Evolutionary conservation across 1,140 invertebrate genomes (phyloP), one percentile per base, ranked within the genome.

Genomic region (Ditylenchus dipsaci): DNA sequence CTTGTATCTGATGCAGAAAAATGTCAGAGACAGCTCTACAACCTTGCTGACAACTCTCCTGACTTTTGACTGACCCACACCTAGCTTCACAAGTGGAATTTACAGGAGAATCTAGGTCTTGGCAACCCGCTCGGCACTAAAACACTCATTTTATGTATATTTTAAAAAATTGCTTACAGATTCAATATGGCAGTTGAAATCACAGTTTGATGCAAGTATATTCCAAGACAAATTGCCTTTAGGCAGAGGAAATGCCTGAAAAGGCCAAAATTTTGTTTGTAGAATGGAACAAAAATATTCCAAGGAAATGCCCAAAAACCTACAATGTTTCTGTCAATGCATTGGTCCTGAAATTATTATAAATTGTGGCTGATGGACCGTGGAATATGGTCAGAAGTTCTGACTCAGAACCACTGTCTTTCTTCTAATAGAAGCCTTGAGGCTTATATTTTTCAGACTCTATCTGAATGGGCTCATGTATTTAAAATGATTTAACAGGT

Each of bases 11-110:
- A 38, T 78, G 61, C 0, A 78, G 42, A 42, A 76, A 76, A 21
- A 78, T 63, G 21, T 78, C 76, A 3, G 76, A 57, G 42, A 76
- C 60, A 19, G 75, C 75, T 21, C 76, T 58, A n/a, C 75, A 76
- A 9, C 75, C 75, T 63, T 77, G 75, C 23, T 63, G 49, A 38
- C 75, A 76, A 72, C 74, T 76, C 17, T 68, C 63, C 3, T 49
- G 29, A 13, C 27, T 30, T n/a, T 58, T 43, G 5, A 56, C 56
- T 13, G 58, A 42, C 11, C 47, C 73, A 59, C 75, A 76, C 1
- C 72, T 64, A 15, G 30, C 23, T 33, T 75, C 66, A 56, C 75
- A 76, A 27, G 26, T 78, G 8, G 75, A 78, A 53, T 73, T 61
- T 1, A 65, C 33, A 5, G 23, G 23, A 9, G 59, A 67, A 19